Base-by-base conservation (phyloP, 2,797 vertebrate genomes). In the Lateolabrax maculatus region DNA sequence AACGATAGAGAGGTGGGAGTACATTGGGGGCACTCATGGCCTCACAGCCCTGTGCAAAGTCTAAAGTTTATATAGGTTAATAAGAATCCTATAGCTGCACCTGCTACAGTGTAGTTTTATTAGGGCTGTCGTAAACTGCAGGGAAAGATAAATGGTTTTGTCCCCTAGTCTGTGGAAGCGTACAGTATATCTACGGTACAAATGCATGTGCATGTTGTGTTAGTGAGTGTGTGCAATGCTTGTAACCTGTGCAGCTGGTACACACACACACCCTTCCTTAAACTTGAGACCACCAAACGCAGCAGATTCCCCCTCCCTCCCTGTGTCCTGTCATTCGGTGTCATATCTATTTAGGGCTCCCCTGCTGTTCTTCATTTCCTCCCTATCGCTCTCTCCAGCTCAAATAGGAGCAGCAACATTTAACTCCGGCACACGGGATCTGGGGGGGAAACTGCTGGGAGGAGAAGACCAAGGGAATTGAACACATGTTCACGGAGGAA, bases 291-390 rank as follows among this genome's bases (percentile, higher is more conserved):
- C 81, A 81, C 83, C 70, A 12, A 85, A 80, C 60, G 80, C 90
- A 86, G 90, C 85, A 87, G 77, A 87, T 81, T 83, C 88, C 79
- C 75, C 86, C 81, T 68, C 81, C 84, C 63, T 62, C 83, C 70
- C 85, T 68, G 71, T 48, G 82, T 86, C 84, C 85, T 78, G 56
- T 88, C 86, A 60, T 79, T 89, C 9, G 79, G 86, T 86, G 85
- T 92, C 91, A 92, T 63, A 81, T 94, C 94, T 95, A 95, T 95
- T 94, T 95, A 83, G 36, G 80, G 91, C 85, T 84, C 63, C 70
- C 27, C 62, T 31, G 71, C 88, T 84, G 90, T 73, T 81, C 77
- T 83, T 90, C 67, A 64, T 90, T 90, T 84, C 67, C 85, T 85
- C 82, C 82, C 75, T 31, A 55, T 79, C 74, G 64, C 74, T 64